Evolutionary conservation across 1,140 invertebrate genomes (phyloP).

Genomic region (Dreissena rostriformis): DNA sequence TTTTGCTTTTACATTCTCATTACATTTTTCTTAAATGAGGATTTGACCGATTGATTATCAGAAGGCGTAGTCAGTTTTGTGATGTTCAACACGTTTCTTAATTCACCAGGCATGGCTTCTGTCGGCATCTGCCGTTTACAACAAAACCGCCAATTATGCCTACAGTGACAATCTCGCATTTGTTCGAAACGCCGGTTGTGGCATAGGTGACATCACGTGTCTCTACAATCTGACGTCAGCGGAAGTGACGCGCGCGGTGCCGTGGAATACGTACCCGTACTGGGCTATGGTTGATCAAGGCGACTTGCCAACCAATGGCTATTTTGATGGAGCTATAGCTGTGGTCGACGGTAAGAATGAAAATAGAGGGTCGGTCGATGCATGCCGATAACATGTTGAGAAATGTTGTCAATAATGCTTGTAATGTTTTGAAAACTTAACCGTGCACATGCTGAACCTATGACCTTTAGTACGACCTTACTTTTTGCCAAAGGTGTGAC

Average conservation of each 20-base stretch:
- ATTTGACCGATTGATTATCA: too few relatives aligned
- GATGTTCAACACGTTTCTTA: too few relatives aligned
- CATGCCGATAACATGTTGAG: too few relatives aligned
- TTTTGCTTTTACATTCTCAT: too few relatives aligned
- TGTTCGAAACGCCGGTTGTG: conserved; percentile 62
- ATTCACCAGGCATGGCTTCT: conserved; percentile 68
- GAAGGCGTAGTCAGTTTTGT: conserved; percentile 51
- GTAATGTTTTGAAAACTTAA: too few relatives aligned
- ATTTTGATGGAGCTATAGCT: conserved; percentile 64
- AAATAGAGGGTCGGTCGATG: too few relatives aligned
- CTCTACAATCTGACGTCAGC: conserved; percentile 57
- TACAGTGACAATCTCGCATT: conserved; percentile 63
- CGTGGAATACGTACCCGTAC: conserved; percentile 61
- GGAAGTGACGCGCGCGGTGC: conserved; percentile 60
- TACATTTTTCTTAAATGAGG: too few relatives aligned
- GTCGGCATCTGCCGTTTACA: conserved; percentile 64
- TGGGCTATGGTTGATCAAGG: conserved; percentile 62
- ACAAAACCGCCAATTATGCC: conserved; percentile 63
- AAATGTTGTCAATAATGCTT: not conserved
- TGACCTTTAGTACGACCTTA: too few relatives aligned
- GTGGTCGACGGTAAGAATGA: conserved; percentile 68
- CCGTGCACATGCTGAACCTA: too few relatives aligned
- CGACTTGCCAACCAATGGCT: conserved; percentile 48
- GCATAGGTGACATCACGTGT: conserved; percentile 55
- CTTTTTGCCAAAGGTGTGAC: not conserved